These are phyloP conservation scores for Globodera rostochiensis DNA, from an alignment of 1,140 invertebrate genomes.

Conservation along the genomic window DNA sequence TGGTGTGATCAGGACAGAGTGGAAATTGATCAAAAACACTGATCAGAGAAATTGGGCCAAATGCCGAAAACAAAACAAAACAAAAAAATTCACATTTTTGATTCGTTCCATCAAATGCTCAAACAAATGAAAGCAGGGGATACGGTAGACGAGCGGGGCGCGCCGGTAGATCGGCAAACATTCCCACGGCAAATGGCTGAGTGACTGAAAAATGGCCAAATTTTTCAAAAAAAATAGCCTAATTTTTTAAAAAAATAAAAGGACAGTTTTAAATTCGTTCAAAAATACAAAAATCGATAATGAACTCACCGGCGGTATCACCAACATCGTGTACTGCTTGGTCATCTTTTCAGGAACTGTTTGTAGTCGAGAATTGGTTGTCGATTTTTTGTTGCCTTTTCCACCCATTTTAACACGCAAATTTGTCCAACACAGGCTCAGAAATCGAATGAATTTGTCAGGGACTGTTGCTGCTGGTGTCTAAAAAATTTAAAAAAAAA, in stretches of 20 bases:
- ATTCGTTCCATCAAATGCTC: conserved; percentile 26
- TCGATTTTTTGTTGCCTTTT: background rate
- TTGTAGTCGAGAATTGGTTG: background rate
- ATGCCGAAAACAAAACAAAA: background rate
- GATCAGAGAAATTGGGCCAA: background rate
- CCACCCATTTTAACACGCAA: background rate
- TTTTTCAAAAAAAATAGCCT: background rate
- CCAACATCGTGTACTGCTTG: conserved; percentile 39
- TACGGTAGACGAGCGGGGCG: conserved; percentile 35
- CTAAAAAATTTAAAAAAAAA: background rate
- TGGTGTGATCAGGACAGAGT: conserved; percentile 2
- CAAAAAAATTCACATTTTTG: background rate
- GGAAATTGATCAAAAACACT: background rate
- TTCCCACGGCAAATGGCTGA: conserved; percentile 50
- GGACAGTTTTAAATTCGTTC: background rate
- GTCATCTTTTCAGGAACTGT: background rate
- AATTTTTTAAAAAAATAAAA: conserved; percentile 11
- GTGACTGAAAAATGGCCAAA: conserved; percentile 29
- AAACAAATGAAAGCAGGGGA: conserved; percentile 54
- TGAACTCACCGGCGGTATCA: conserved; percentile 33
- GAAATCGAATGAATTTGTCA: background rate
- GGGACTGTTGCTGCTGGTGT: background rate
- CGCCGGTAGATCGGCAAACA: conserved; percentile 35
- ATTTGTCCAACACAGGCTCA: background rate
- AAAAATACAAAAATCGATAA: background rate